Evolutionary conservation across 2,797 vertebrate species (phyloP).

Genomic region (Tapirus indicus): DNA sequence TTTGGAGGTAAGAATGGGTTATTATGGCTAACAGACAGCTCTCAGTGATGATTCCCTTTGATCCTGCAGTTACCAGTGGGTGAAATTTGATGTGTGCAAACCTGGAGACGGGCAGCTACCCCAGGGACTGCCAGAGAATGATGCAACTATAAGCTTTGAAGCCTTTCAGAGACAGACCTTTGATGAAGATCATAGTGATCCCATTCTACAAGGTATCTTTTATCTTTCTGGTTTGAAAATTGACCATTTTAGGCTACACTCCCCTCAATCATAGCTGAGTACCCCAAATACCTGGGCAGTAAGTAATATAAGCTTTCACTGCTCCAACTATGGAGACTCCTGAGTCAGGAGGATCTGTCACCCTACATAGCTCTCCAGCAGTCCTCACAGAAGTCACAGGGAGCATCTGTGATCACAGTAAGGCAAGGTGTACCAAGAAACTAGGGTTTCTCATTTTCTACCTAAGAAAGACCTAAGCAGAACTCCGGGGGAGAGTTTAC

Average conservation of each 20-base stretch:
- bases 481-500: not conserved
- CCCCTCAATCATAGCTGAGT: not conserved
- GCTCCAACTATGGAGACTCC: not conserved
- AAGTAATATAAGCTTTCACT: not conserved
- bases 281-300: not conserved
- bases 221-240: constrained; percentile 15
- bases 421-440: not conserved
- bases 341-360: not conserved
- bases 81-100: constrained; percentile 94
- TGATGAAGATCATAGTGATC: constrained; percentile 88
- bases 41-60: constrained; percentile 16
- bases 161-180: constrained; percentile 91
- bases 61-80: constrained; percentile 92
- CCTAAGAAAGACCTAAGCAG: not conserved
- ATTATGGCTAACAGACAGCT: not conserved
- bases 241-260: not conserved
- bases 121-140: constrained; percentile 90
- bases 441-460: not conserved
- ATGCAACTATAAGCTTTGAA: constrained; percentile 92
- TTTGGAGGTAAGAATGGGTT: not conserved
- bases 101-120: constrained; percentile 89
- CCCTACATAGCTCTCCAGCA: not conserved
- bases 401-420: not conserved
- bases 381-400: not conserved
- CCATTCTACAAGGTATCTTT: constrained; percentile 78